Evolutionary conservation across 2,888 invertebrate genomes (phyloP).

Genomic region (Lasioglossum oenotherae): DNA sequence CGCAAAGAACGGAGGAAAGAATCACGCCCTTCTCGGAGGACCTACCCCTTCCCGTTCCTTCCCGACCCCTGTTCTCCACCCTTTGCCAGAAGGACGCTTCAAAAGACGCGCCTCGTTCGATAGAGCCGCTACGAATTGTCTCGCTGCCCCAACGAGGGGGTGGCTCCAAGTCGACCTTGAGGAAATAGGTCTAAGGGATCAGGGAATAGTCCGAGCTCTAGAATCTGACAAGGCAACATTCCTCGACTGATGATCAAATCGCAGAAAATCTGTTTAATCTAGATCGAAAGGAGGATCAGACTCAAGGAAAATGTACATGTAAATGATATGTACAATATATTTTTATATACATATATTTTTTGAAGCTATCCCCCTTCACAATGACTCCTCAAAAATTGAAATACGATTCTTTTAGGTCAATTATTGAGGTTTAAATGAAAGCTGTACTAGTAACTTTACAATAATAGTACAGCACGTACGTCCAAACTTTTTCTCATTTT

Average conservation of each 20-base stretch:
- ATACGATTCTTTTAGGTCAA: no score
- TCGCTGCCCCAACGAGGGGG: not conserved
- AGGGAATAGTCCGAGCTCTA: not conserved
- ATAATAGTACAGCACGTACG: no score
- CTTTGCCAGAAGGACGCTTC: not conserved
- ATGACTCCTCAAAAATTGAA: no score
- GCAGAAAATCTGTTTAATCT: not conserved
- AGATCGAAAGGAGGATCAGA: not conserved
- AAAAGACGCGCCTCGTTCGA: not conserved
- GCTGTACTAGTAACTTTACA: no score
- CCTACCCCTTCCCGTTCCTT: not conserved
- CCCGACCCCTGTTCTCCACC: not conserved
- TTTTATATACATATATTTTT: no score
- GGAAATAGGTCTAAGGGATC: not conserved
- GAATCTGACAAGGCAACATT: not conserved
- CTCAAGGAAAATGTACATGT: not conserved
- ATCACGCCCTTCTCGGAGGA: not conserved
- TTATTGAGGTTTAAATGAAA: no score
- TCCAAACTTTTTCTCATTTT: no score
- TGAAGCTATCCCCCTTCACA: no score
- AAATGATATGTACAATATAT: no score
- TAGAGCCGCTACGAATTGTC: not conserved
- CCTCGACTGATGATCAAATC: not conserved
- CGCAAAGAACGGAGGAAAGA: not conserved
- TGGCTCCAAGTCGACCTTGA: not conserved